Evolutionary conservation across 2,888 invertebrate species (phyloP).

Genomic region (Ornithoptera priamus): DNA sequence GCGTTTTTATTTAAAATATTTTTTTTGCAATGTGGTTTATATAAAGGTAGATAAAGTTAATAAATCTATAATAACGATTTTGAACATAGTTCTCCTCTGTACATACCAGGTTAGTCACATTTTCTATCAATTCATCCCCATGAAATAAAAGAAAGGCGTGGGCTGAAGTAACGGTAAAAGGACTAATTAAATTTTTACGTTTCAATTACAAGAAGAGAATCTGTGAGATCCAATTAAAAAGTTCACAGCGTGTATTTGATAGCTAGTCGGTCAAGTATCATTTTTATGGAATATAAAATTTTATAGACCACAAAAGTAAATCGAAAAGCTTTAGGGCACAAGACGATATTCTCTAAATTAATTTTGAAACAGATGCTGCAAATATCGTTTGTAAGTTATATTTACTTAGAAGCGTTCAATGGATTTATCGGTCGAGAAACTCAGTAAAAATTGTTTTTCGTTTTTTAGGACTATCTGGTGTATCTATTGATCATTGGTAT

Average conservation of each 20-base stretch:
- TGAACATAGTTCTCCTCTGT: too few relatives aligned
- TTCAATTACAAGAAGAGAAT: constrained; percentile 13
- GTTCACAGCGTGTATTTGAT: constrained; percentile 21
- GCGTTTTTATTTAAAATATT: too few relatives aligned
- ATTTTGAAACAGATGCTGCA: constrained; percentile 1
- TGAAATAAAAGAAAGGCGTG: background rate
- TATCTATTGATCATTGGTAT: too few relatives aligned
- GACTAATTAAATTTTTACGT: constrained; percentile 16
- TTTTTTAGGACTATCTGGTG: background rate
- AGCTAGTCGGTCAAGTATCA: constrained; percentile 15
- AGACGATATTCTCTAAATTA: constrained; percentile 1
- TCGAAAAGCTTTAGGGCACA: constrained; percentile 7
- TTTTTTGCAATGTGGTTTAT: too few relatives aligned
- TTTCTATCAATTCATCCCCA: background rate
- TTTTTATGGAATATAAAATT: constrained; percentile 23
- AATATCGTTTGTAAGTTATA: background rate
- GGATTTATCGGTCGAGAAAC: background rate
- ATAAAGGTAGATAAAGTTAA: too few relatives aligned
- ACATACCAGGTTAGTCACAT: too few relatives aligned
- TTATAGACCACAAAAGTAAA: constrained; percentile 21
- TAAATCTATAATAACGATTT: too few relatives aligned
- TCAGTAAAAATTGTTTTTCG: background rate
- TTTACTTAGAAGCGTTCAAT: background rate
- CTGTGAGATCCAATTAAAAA: constrained; percentile 19
- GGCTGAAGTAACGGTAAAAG: constrained; percentile 3